Percentiles rank a stretch among this genome's conserved stretches.
These are phyloP conservation scores for Hiodon tergisus DNA, from an alignment of 2,113 vertebrate species.

Conservation along the genomic window DNA sequence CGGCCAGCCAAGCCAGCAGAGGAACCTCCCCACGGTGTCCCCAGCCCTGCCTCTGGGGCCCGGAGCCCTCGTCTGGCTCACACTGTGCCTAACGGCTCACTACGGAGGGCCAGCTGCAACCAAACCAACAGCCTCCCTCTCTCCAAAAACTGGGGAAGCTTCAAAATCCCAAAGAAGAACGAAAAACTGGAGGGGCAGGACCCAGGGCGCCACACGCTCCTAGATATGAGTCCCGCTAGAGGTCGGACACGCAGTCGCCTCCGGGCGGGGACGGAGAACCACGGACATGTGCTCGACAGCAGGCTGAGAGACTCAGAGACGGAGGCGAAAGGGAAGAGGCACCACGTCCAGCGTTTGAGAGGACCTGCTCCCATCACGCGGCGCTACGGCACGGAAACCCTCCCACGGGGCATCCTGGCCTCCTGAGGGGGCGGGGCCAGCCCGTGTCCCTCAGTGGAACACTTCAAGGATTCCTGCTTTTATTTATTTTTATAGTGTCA, in stretches of 20 bases:
- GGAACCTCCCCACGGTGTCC: too few species aligned
- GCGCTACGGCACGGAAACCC: slow-evolving; percentile 77
- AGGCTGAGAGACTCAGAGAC: slow-evolving; percentile 71
- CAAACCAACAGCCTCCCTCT: slow-evolving; percentile 53
- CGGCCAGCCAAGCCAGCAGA: too few species aligned
- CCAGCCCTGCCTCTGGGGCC: slow-evolving; percentile 22
- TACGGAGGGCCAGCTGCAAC: slow-evolving; percentile 53
- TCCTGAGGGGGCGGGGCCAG: slow-evolving; percentile 67
- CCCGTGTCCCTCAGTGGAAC: not conserved
- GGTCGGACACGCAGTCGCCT: slow-evolving; percentile 60
- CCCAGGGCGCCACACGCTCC: slow-evolving; percentile 33
- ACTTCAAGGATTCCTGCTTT: not conserved
- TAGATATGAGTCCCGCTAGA: slow-evolving; percentile 47
- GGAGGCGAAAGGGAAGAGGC: slow-evolving; percentile 73
- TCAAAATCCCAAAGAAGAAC: slow-evolving; percentile 88
- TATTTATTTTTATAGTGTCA: too few species aligned
- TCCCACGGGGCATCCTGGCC: slow-evolving; percentile 84
- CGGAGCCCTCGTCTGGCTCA: slow-evolving; percentile 33
- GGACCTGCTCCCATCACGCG: slow-evolving; percentile 65
- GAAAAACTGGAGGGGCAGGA: slow-evolving; percentile 58
- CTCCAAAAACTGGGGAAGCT: slow-evolving; percentile 87
- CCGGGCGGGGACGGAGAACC: slow-evolving; percentile 59
- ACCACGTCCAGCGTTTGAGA: slow-evolving; percentile 70
- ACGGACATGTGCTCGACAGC: slow-evolving; percentile 64
- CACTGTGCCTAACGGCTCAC: slow-evolving; percentile 61